phyloP scores from a whole-genome alignment of 2,113 vertebrate genomes.

The Morone saxatilis region DNA sequence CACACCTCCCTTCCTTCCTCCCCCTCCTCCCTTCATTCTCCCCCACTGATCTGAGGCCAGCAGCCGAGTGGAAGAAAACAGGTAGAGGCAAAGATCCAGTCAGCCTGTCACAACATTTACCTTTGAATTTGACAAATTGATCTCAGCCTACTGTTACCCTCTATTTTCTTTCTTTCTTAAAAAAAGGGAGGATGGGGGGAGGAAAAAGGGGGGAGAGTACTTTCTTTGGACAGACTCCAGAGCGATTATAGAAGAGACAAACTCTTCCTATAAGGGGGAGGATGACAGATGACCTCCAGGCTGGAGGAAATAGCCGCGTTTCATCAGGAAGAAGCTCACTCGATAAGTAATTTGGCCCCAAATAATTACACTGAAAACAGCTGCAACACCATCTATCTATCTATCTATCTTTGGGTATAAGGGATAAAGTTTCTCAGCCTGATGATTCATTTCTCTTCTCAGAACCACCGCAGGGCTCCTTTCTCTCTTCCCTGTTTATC shows the following conservation, averaged over 20 bases:
- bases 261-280: slow-evolving; percentile 34
- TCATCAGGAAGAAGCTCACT: slow-evolving; percentile 64
- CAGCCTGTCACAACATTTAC: slow-evolving; percentile 69
- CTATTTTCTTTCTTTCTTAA: slow-evolving; percentile 1
- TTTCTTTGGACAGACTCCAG: slow-evolving; percentile 54
- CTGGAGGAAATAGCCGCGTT: slow-evolving; percentile 62
- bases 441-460: too few relatives aligned
- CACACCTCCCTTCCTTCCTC: not conserved
- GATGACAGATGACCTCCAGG: slow-evolving; percentile 70
- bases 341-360: slow-evolving; percentile 64
- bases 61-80: slow-evolving; percentile 46
- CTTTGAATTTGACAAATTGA: slow-evolving; percentile 75
- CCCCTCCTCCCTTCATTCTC: not conserved
- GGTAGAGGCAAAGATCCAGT: slow-evolving; percentile 65
- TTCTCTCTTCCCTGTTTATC: too few relatives aligned
- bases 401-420: too few relatives aligned
- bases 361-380: slow-evolving; percentile 64
- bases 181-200: too few relatives aligned
- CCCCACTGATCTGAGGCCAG: slow-evolving; percentile 18
- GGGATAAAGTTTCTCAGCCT: not conserved
- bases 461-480: too few relatives aligned
- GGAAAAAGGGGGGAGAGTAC: not conserved
- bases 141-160: slow-evolving; percentile 42
- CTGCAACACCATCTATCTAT: not conserved
- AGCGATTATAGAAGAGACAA: slow-evolving; percentile 39